Evolutionary conservation across 1,140 invertebrate genomes (phyloP).

Genomic region (Drosophila nasuta): DNA sequence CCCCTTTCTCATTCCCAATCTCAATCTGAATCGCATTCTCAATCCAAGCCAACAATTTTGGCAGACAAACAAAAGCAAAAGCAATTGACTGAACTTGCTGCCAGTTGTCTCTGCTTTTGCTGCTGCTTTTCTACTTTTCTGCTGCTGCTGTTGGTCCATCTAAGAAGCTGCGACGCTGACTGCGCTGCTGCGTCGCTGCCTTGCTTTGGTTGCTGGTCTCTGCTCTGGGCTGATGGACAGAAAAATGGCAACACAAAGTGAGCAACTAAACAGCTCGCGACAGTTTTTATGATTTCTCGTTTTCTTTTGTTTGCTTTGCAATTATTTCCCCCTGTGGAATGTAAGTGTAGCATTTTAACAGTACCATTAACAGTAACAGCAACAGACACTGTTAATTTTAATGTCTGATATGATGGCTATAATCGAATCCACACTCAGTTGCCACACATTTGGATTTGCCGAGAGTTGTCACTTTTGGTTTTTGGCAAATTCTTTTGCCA

Average conservation of each 20-base stretch:
- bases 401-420: constrained; percentile 15
- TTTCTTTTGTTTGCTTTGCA: constrained; percentile 66
- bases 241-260: constrained; percentile 50
- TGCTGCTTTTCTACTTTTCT: no score
- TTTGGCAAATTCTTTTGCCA: constrained; percentile 22
- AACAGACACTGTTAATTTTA: not conserved
- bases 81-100: constrained; percentile 48
- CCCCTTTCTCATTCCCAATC: not conserved
- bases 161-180: constrained; percentile 24
- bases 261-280: constrained; percentile 62
- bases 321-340: constrained; percentile 72
- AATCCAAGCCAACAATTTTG: constrained; percentile 42
- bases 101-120: constrained; percentile 21
- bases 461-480: constrained; percentile 46
- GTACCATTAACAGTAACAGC: constrained; percentile 15
- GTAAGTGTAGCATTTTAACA: constrained; percentile 13
- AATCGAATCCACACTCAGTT: constrained; percentile 21
- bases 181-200: constrained; percentile 38
- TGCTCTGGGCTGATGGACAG: constrained; percentile 54
- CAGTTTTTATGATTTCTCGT: constrained; percentile 74
- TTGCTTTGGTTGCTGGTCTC: not conserved
- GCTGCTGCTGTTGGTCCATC: constrained; percentile 10
- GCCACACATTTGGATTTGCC: constrained; percentile 2
- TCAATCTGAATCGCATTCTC: not conserved
- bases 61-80: constrained; percentile 63